Evolutionary conservation across 2,113 vertebrate species (phyloP).

Genomic region (Calyptommatus sinebrachiatus): DNA sequence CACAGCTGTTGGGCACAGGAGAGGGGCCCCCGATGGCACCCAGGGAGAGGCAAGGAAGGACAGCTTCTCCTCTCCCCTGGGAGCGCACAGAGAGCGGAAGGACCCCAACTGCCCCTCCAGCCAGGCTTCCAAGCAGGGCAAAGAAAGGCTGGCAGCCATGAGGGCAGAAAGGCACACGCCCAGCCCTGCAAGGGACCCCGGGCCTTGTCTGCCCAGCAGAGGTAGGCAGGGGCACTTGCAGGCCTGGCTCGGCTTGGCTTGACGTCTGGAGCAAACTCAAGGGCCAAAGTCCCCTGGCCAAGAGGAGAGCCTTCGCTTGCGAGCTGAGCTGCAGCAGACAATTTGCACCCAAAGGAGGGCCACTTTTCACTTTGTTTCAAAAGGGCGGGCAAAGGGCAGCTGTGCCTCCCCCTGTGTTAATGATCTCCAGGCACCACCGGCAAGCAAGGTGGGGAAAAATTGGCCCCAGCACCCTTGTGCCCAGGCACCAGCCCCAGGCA

Average conservation of each 20-base stretch:
- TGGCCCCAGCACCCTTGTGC: background rate
- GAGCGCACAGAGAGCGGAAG: background rate
- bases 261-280: too few relatives aligned
- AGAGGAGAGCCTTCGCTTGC: too few relatives aligned
- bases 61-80: background rate
- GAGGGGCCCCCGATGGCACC: background rate
- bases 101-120: too few relatives aligned
- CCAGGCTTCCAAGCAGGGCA: background rate
- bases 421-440: too few relatives aligned
- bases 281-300: too few relatives aligned
- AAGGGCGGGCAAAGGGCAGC: too few relatives aligned
- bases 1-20: background rate
- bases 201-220: background rate
- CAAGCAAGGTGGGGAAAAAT: background rate
- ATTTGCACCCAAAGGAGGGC: too few relatives aligned
- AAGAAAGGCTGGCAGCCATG: too few relatives aligned
- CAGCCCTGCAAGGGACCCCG: background rate
- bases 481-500: slow-evolving; percentile 1
- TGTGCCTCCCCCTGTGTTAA: too few relatives aligned
- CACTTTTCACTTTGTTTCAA: too few relatives aligned
- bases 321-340: too few relatives aligned
- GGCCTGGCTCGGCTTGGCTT: background rate
- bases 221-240: background rate
- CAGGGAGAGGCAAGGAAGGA: background rate
- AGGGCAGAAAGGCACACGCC: too few relatives aligned